Conservation (phyloP, 2,888 invertebrate species). For the Tuta absoluta region DNA sequence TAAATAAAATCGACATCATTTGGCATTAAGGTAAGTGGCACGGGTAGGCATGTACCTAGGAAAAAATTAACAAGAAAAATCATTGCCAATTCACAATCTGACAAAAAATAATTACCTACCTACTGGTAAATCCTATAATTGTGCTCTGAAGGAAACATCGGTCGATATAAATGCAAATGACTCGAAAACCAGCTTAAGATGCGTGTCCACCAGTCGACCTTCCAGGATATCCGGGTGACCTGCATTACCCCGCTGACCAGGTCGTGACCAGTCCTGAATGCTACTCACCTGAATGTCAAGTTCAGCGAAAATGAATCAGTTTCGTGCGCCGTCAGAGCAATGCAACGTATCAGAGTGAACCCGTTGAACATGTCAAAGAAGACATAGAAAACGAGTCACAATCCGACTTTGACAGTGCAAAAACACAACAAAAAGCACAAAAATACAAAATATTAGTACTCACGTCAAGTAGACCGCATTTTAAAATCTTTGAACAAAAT, state of each 20-base stretch:
- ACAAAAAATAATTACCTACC: not conserved
- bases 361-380: no score
- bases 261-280: constrained; percentile 13
- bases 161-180: constrained; percentile 6
- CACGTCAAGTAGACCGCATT: no score
- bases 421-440: no score
- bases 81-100: not conserved
- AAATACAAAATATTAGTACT: no score
- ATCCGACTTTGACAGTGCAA: no score
- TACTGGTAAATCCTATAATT: constrained; percentile 2
- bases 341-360: no score
- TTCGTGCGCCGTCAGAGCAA: not conserved
- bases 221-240: constrained; percentile 22
- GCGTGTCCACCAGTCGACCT: constrained; percentile 5
- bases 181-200: constrained; percentile 20
- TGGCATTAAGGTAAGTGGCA: no score
- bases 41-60: not conserved
- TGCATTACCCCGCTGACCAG: constrained; percentile 3
- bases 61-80: not conserved
- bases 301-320: constrained; percentile 30
- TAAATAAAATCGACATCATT: no score
- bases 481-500: no score
- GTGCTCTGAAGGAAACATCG: not conserved
- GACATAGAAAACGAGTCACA: no score
- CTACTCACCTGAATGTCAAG: constrained; percentile 24